phyloP scores from a whole-genome alignment of 2,113 vertebrate species.

The Diphyllodes magnificus region DNA sequence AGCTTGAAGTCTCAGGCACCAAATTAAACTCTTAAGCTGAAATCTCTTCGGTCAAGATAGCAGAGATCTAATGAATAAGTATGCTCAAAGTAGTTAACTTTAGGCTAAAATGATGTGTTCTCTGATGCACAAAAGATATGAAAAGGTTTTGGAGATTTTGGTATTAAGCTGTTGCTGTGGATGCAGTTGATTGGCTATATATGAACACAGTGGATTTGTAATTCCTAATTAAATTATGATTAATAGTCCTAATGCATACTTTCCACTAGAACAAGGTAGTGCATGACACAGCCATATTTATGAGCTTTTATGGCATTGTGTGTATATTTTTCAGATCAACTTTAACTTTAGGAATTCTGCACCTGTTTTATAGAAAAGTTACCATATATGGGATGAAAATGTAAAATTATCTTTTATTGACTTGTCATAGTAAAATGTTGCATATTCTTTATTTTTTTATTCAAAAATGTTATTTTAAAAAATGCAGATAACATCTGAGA shows the following conservation, averaged over 20 bases:
- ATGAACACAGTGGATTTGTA: not conserved
- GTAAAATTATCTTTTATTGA: not conserved
- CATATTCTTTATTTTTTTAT: not conserved
- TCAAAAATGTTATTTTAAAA: not conserved
- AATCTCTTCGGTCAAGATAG: not conserved
- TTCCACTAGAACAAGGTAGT: not conserved
- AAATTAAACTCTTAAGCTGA: not conserved
- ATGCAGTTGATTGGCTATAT: not conserved
- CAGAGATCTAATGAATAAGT: not conserved
- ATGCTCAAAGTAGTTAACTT: not conserved
- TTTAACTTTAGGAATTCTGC: not conserved
- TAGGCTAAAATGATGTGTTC: not conserved
- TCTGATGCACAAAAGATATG: not conserved
- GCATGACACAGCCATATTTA: not conserved
- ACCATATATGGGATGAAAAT: not conserved
- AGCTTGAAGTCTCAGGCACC: not conserved
- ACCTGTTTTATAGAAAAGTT: not conserved
- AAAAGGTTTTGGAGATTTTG: not conserved
- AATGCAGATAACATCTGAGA: not conserved
- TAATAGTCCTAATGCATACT: not conserved
- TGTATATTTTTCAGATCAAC: not conserved
- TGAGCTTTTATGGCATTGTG: not conserved
- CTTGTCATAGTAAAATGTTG: not conserved
- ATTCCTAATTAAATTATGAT: not conserved
- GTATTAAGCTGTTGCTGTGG: not conserved